Evolutionary conservation across 2,113 vertebrate genomes (phyloP), one percentile per base, ranked within the genome.

Genomic region (Oceanodroma tethys): DNA sequence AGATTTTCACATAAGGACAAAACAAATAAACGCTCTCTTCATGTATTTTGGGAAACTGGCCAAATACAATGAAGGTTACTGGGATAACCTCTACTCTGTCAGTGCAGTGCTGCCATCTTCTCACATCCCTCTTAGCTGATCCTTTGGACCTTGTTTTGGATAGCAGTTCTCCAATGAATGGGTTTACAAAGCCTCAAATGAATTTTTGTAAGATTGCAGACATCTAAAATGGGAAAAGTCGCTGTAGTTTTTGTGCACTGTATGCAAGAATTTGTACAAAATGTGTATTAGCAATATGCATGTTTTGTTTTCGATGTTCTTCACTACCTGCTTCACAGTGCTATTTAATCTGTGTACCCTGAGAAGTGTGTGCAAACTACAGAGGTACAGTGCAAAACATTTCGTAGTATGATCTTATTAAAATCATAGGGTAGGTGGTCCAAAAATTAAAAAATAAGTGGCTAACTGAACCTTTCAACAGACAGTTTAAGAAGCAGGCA

Each of bases 271-370:
- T 75, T 84, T 36, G 8, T 72, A 32, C 4, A 9, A 67, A 47
- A 38, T 17, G 1, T 8, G 2, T 52, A 15, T 67, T 56, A 19
- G 30, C 0, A 1, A 34, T 55, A 11, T 2, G 12, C 1, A 1
- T 1, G 0, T 45, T 91, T 47, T 75, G 14, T 29, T 78, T 81
- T 42, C 6, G 3, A 0, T 66, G 56, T 80, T 73, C 27, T 88
- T 87, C 12, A 4, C 43, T 60, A 12, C 7, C 13, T 50, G 12
- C 56, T 85, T 85, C 48, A 13, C 18, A 17, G 20, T n/a, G 15
- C 25, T 70, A 0, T 83, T 89, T 34, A 60, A 5, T 53, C 36
- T 71, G 10, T 23, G 30, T 42, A 40, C 20, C 16, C 4, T 25
- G 16, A 72, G 18, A 36, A 82, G 9, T 15, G 20, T 25, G 15